Percentiles rank a stretch among this genome's conserved stretches.
These are phyloP conservation scores for Gavia stellata DNA, from an alignment of 2,113 vertebrate species.

Conservation along the genomic window DNA sequence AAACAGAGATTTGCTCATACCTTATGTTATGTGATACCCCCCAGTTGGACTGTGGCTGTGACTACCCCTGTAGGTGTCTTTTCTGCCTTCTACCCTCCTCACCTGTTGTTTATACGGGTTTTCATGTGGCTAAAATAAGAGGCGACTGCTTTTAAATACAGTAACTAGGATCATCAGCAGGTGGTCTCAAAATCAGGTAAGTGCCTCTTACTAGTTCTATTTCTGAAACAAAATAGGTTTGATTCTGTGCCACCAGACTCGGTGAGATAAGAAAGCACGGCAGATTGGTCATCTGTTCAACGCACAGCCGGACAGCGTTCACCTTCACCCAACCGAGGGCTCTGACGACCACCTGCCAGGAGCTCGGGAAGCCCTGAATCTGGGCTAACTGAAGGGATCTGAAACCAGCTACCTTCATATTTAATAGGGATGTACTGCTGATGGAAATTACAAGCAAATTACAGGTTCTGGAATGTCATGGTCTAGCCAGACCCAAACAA, in stretches of 20 bases:
- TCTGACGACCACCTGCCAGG: background rate
- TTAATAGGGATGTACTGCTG: background rate
- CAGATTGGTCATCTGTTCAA: background rate
- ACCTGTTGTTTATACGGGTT: fast-evolving
- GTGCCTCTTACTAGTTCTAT: background rate
- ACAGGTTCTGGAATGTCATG: background rate
- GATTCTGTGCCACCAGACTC: background rate
- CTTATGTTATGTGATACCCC: background rate
- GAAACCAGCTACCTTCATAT: background rate
- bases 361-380: background rate
- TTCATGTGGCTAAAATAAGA: background rate
- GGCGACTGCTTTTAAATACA: background rate
- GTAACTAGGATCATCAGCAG: background rate
- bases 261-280: background rate
- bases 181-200: background rate
- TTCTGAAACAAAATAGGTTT: background rate
- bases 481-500: background rate
- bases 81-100: background rate
- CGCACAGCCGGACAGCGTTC: fast-evolving
- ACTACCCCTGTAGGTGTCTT: background rate
- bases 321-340: background rate
- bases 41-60: background rate
- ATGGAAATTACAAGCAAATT: background rate
- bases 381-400: background rate
- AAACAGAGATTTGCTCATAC: background rate